These are phyloP conservation scores for Thomomys bottae DNA, from an alignment of 2,113 vertebrate species.

Conservation along the genomic window DNA sequence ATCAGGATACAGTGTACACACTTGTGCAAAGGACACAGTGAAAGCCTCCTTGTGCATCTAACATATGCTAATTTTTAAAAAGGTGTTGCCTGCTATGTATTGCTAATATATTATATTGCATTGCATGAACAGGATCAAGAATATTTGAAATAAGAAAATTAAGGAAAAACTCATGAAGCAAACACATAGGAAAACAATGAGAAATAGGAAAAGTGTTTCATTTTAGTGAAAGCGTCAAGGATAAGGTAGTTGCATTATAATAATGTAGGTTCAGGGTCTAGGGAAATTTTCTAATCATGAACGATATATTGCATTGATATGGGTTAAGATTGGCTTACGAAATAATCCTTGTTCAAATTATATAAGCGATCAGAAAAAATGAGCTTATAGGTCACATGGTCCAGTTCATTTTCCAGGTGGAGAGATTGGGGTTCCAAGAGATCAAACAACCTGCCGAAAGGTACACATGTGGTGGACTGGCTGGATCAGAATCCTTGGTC, in stretches of 20 bases:
- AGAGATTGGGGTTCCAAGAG: background rate
- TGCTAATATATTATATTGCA: background rate
- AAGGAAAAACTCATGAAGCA: background rate
- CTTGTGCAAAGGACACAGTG: no score
- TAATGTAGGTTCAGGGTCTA: background rate
- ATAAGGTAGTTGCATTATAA: background rate
- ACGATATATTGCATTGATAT: background rate
- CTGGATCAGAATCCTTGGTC: background rate
- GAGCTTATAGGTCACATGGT: background rate
- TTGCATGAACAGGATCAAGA: background rate
- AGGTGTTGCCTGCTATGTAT: background rate
- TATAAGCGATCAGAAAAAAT: background rate
- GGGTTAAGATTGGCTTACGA: no score
- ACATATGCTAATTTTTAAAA: no score
- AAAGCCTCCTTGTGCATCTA: no score
- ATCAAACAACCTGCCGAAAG: background rate
- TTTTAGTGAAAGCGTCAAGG: conserved; percentile 6
- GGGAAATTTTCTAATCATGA: conserved; percentile 4
- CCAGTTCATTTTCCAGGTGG: background rate
- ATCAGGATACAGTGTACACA: no score
- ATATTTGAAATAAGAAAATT: background rate
- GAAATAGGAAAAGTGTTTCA: background rate
- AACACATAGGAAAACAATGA: background rate
- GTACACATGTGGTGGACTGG: background rate
- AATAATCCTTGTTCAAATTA: conserved; percentile 4